Percentiles rank a stretch among this genome's conserved stretches.
Evolutionary conservation across 53 echinoderm and acorn worm species (phyloP).

Genomic region (Crossaster papposus): DNA sequence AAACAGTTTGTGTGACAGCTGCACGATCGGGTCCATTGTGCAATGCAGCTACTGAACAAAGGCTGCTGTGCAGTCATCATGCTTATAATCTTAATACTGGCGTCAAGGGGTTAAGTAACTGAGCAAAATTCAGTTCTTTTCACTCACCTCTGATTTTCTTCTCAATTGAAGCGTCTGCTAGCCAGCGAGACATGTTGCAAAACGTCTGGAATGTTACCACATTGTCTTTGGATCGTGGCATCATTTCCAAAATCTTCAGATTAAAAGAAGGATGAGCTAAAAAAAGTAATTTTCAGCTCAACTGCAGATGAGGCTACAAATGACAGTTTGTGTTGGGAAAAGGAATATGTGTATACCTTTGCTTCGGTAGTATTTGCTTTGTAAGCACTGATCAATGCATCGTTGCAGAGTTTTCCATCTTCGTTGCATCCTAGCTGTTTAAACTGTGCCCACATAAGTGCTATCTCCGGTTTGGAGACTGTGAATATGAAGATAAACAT

Average conservation of each 20-base stretch:
- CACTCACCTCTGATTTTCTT: constrained; percentile 71
- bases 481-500: background rate
- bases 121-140: background rate
- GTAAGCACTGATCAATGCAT: background rate
- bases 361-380: constrained; percentile 12
- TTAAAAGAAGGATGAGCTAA: too few relatives aligned
- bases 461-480: constrained; percentile 67
- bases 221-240: constrained; percentile 63
- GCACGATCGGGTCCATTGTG: too few relatives aligned
- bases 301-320: too few relatives aligned
- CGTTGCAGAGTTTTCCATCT: constrained; percentile 50
- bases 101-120: background rate
- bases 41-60: too few relatives aligned
- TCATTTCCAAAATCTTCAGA: constrained; percentile 66
- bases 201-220: constrained; percentile 82
- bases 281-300: too few relatives aligned
- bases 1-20: too few relatives aligned
- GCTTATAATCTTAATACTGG: too few relatives aligned
- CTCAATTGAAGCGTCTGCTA: constrained; percentile 70
- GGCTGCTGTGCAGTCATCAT: too few relatives aligned
- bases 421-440: constrained; percentile 63
- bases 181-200: constrained; percentile 87
- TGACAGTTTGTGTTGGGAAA: too few relatives aligned
- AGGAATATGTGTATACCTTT: background rate
- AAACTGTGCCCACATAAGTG: constrained; percentile 68